A percentile compares a stretch with the other conserved stretches of the same genome.
Evolutionary conservation across 2,797 vertebrate species (phyloP).

Genomic region (Percopsis omiscomaycus): DNA sequence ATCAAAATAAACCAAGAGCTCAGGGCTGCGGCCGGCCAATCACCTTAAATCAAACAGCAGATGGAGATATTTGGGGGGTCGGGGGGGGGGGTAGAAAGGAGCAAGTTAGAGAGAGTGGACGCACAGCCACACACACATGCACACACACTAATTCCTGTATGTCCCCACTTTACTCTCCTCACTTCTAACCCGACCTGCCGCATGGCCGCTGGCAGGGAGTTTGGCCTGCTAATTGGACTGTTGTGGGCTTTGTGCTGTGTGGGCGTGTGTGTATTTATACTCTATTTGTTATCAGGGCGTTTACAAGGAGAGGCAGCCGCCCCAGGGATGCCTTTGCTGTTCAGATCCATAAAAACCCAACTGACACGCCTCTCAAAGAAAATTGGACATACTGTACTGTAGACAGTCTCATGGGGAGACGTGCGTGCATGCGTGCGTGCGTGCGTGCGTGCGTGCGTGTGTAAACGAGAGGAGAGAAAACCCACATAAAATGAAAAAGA

Average conservation of each 20-base stretch:
- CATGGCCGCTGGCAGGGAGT: too few relatives aligned
- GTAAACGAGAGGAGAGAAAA: not conserved
- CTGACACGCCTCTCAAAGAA: slow-evolving; percentile 35
- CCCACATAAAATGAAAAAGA: too few relatives aligned
- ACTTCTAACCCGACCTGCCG: too few relatives aligned
- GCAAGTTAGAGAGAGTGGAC: not conserved
- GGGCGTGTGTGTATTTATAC: too few relatives aligned
- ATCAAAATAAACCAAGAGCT: slow-evolving; percentile 73
- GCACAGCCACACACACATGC: slow-evolving; percentile 1
- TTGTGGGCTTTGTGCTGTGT: too few relatives aligned
- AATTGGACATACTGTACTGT: slow-evolving; percentile 14
- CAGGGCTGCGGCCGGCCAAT: slow-evolving; percentile 31
- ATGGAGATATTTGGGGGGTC: slow-evolving; percentile 1
- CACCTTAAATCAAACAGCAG: slow-evolving; percentile 68
- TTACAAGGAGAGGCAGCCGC: not conserved
- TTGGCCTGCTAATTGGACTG: too few relatives aligned
- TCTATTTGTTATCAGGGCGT: too few relatives aligned
- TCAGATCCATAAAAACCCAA: slow-evolving; percentile 25
- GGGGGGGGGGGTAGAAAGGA: slow-evolving; percentile 6
- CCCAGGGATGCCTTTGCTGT: not conserved
- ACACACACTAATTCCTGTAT: not conserved
- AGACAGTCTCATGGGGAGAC: slow-evolving; percentile 19
- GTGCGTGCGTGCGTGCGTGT: slow-evolving; percentile 5
- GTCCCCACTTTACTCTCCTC: slow-evolving; percentile 8
- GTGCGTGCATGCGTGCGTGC: not conserved